Base-by-base conservation (phyloP, 2,888 invertebrate genomes). In the Eilema caniola region DNA sequence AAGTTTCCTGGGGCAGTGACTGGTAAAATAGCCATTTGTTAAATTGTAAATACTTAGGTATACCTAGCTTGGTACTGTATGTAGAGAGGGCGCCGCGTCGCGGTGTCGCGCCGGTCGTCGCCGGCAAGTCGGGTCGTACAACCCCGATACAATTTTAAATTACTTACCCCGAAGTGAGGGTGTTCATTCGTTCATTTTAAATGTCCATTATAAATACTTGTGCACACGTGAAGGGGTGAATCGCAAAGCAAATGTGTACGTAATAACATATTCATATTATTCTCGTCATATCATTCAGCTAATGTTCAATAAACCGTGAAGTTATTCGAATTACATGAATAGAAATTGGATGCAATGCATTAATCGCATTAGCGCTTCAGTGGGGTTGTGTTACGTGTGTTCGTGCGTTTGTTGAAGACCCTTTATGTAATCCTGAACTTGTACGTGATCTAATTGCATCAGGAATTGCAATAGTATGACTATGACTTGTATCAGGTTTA, bases 121-220 rank as follows among this genome's bases (percentile, higher is more conserved):
- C 82, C 79, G 79, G 83, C 85, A 81, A 73, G 86, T 82, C 89
- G 89, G 84, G 88, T 74, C 87, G 77, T 71, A 81, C 84, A 84
- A 86, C 90, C 90, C 89, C 83, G 84, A 81, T 86, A 91, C 90
- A 93, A 93, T 93, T 92, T 90, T 80, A 91, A 92, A 93, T 92
- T 91, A 92, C 91, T 86, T 84, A n/a, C n/a, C n/a, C n/a, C 81
- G 88, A 87, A 90, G 85, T 80, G 80, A 88, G 87, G 89, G 90
- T 85, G 86, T 86, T 86, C 83, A 84, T 80, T 86, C 82, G 78
- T 83, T 86, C 84, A 84, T 87, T 89, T 88, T 83, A 85, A 85
- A 89, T 84, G 83, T 84, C 84, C 86, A 83, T 86, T 89, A 81
- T 82, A 85, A 87, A 88, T 86, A 83, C 84, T 82, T 77, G 73